Evolutionary conservation across 2,888 invertebrate genomes (phyloP).

Genomic region (Lomographa bimaculata): DNA sequence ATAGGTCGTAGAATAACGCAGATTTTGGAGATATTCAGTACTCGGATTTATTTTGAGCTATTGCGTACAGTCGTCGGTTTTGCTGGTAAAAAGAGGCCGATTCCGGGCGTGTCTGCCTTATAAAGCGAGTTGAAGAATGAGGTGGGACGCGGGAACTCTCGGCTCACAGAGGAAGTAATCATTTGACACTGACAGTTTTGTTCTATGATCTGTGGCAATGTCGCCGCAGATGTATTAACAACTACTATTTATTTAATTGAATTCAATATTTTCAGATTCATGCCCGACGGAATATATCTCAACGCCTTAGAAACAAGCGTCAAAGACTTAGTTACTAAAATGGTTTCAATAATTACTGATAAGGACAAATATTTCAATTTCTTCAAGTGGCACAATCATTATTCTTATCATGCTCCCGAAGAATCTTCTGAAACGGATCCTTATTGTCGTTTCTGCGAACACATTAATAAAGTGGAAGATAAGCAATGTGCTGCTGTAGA

Average conservation of each 20-base stretch:
- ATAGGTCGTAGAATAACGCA: too few species aligned
- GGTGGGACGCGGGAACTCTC: too few species aligned
- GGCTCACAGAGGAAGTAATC: too few species aligned
- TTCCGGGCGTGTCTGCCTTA: too few species aligned
- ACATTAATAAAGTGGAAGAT: constrained; percentile 12
- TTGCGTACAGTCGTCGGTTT: too few species aligned
- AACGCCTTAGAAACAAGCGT: constrained; percentile 20
- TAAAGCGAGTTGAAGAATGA: too few species aligned
- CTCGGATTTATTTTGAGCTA: too few species aligned
- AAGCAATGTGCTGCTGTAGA: constrained; percentile 4
- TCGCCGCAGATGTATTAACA: too few species aligned
- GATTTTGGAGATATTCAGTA: too few species aligned
- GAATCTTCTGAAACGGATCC: constrained; percentile 29
- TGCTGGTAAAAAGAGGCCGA: too few species aligned
- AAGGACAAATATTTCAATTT: constrained; percentile 38
- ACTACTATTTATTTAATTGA: neutral
- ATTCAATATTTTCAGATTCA: constrained; percentile 34
- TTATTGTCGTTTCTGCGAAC: constrained; percentile 36
- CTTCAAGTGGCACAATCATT: constrained; percentile 50
- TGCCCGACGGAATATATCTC: constrained; percentile 42
- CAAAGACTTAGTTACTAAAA: constrained; percentile 31
- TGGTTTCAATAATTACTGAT: constrained; percentile 38
- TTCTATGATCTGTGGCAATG: too few species aligned
- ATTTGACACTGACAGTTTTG: too few species aligned
- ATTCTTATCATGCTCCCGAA: constrained; percentile 34